Base-by-base conservation (phyloP, 2,888 invertebrate genomes). In the Diadegma fenestrale region DNA sequence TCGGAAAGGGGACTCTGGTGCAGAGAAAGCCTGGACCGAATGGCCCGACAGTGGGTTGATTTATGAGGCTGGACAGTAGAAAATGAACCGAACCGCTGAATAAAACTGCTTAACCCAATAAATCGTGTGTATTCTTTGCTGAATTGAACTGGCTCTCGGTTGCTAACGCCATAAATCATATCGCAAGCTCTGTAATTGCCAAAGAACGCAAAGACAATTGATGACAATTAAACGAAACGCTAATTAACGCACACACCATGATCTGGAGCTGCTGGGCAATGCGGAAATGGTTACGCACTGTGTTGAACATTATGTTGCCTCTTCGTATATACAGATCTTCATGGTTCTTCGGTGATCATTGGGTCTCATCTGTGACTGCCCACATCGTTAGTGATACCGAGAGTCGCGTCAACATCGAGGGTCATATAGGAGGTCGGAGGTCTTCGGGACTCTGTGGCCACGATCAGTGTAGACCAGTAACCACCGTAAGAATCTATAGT, bases 361-460 rank as follows among this genome's bases (percentile, higher is more conserved):
- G 61, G 48, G 45, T 54, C 73, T 78, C 54, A 79, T 82, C 69
- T 71, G 68, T 22, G 33, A 66, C 85, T 85, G 76, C 82, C 85
- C 82, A 82, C 85, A 68, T 85, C 33, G 72, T 80, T 61, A 77
- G 76, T 61, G 77, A 80, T 82, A 80, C 66, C 22, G 80, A 22
- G 80, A 22, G 61, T 54, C 26, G 63, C 61, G 71, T 37, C 26
- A 48, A 45, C 4, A 58, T n/a, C 64, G 14, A 41, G 33, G n/a
- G 71, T 61, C 73, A 30, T 30, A 30, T 30, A 48, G 17, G 7
- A 68, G 66, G 54, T 80, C 76, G 43, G 43, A 71, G 76, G 79
- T 78, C 76, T 33, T 26, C 37, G 33, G 37, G 76, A 64, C 19
- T 54, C 7, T 64, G 37, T 37, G 63, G 17, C 61, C 22, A 66